A percentile compares a stretch with the other conserved stretches of the same genome.
These are phyloP conservation scores for Teleogryllus oceanicus DNA, from an alignment of 2,888 invertebrate genomes.

Conservation along the genomic window DNA sequence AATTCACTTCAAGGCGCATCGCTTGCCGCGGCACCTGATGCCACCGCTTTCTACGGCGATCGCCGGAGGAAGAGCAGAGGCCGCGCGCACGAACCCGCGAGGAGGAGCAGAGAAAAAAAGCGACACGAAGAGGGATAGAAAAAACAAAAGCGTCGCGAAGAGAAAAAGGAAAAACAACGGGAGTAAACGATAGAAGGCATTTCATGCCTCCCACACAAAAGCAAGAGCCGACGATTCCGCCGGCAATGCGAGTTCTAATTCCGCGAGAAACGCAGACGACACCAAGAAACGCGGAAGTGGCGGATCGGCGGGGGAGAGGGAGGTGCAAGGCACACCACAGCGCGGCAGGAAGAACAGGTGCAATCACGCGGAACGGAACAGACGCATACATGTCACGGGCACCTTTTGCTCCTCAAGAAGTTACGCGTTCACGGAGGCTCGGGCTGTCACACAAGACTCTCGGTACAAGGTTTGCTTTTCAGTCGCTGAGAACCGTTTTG, in stretches of 20 bases:
- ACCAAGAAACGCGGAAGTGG: background rate
- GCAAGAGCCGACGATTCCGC: background rate
- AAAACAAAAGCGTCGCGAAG: background rate
- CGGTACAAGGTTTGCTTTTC: too few species aligned
- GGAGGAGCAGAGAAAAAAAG: background rate
- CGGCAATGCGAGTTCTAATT: background rate
- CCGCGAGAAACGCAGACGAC: background rate
- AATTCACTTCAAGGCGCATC: background rate
- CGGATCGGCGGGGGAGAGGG: background rate
- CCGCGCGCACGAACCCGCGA: background rate
- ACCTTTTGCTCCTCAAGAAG: background rate
- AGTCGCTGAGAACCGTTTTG: too few species aligned
- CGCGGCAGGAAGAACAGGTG: background rate
- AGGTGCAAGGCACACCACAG: background rate
- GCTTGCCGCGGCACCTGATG: background rate
- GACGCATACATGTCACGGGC: background rate
- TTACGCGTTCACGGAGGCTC: background rate
- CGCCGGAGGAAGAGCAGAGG: background rate
- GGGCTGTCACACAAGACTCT: background rate
- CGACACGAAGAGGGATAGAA: background rate
- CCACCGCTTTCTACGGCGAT: background rate
- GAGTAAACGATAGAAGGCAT: background rate
- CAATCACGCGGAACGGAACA: constrained; percentile 6
- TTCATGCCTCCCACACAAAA: background rate
- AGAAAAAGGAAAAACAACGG: background rate